These are phyloP conservation scores for Drosophila sproati DNA, from an alignment of 1,140 invertebrate genomes.

Conservation along the genomic window DNA sequence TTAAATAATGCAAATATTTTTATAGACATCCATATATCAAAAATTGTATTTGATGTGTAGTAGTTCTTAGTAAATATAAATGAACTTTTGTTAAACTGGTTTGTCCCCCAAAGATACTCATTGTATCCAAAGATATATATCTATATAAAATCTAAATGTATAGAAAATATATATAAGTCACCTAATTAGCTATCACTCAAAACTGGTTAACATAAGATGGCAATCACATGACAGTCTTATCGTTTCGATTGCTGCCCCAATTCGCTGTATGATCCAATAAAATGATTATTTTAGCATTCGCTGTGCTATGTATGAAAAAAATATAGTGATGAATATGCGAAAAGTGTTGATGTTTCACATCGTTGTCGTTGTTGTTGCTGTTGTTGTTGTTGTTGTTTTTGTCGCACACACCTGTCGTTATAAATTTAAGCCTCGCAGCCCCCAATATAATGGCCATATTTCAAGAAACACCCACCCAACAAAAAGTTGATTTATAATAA, in stretches of 20 bases:
- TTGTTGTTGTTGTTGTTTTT: neutral
- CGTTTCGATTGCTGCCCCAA: neutral
- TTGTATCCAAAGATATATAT: too few species aligned
- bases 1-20: too few species aligned
- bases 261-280: slow-evolving; percentile 20
- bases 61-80: too few species aligned
- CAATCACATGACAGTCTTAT: slow-evolving; percentile 13
- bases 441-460: slow-evolving; percentile 56
- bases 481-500: slow-evolving; percentile 53
- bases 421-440: slow-evolving; percentile 53
- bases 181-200: slow-evolving; percentile 17
- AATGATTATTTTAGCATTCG: slow-evolving; percentile 17
- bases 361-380: slow-evolving; percentile 12
- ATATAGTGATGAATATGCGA: slow-evolving; percentile 38
- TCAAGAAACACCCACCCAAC: slow-evolving; percentile 44
- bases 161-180: neutral
- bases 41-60: too few species aligned
- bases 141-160: neutral
- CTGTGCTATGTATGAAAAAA: slow-evolving; percentile 17
- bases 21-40: too few species aligned
- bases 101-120: too few species aligned
- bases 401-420: slow-evolving; percentile 69
- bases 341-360: slow-evolving; percentile 14
- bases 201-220: slow-evolving; percentile 13
- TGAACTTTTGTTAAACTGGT: too few species aligned